Evolutionary conservation across 2,888 invertebrate genomes (phyloP).

Genomic region (Gymnoscelis rufifasciata): DNA sequence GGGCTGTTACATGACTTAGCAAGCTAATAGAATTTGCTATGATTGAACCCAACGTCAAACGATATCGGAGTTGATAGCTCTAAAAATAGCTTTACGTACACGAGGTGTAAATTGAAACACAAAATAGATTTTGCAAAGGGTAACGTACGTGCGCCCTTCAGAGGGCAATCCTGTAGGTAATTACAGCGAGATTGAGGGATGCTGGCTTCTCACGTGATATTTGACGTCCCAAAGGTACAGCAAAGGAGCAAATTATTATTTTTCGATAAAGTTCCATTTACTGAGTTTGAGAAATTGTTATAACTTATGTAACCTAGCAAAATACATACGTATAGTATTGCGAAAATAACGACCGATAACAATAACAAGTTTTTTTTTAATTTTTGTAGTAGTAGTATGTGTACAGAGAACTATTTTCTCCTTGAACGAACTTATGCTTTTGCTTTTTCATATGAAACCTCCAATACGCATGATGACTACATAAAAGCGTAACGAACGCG

Average conservation of each 20-base stretch:
- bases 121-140: conserved; percentile 28
- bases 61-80: conserved; percentile 3
- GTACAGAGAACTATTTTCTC: too few species aligned
- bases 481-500: too few species aligned
- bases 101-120: conserved; percentile 17
- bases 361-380: too few species aligned
- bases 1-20: background rate
- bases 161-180: conserved; percentile 19
- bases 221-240: conserved; percentile 9
- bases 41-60: conserved; percentile 8
- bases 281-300: too few species aligned
- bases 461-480: too few species aligned
- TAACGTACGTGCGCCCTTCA: conserved; percentile 23
- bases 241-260: background rate
- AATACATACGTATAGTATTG: too few species aligned
- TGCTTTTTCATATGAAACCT: too few species aligned
- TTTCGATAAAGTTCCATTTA: too few species aligned
- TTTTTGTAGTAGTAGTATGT: too few species aligned
- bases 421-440: too few species aligned
- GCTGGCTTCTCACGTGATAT: conserved; percentile 4
- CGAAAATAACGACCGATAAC: too few species aligned
- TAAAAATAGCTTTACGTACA: conserved; percentile 5
- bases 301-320: too few species aligned
- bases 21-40: conserved; percentile 5
- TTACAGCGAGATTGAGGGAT: conserved; percentile 13